Evolutionary conservation across 2,113 vertebrate genomes (phyloP), one percentile per base, ranked within the genome.

Genomic region (Hemicordylus capensis): DNA sequence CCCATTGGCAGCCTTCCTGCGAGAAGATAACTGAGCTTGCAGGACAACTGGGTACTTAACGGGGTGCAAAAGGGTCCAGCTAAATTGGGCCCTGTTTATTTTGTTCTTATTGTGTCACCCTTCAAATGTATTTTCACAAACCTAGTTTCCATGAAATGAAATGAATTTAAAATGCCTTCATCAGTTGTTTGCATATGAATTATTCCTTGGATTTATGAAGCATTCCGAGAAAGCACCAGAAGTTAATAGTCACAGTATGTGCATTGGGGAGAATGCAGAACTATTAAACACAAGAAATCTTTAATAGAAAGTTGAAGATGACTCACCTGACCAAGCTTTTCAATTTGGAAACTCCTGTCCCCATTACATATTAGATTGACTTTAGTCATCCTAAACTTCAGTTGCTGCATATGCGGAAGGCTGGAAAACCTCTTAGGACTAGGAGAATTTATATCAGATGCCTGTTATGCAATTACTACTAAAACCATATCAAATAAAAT

Each of bases 391-490:
- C 17, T 70, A 51, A 64, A 44, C 59, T 46, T 8, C 42, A 81
- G n/a, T 31, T 89, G 83, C 85, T 80, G 64, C 73, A 78, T 89
- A 72, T 81, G 48, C 58, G 72, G 76, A 83, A 58, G 48, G 86
- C 89, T 90, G 42, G 61, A 73, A 54, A 91, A 87, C 24, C 26
- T 39, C 73, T 84, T 48, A 67, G 70, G 83, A 73, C 81, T 48
- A 67, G 70, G 83, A 73, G 9, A 80, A 61, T 75, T 54, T 88
- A 91, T 69, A 66, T 59, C 42, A 46, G 22, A 89, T 83, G 89
- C 67, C 77, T 89, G 74, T 81, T 83, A 73, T 82, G 64, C 67
- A 81, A 84, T 89, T 90, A 46, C 70, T 87, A 70, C 48, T 90
- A 87, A 91, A 92, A 93, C 76, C 77, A 88, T n/a, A n/a, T n/a